Percentiles rank a stretch among this genome's conserved stretches.
Conservation (phyloP, 2,113 vertebrate genomes). For the Elgaria multicarinata region DNA sequence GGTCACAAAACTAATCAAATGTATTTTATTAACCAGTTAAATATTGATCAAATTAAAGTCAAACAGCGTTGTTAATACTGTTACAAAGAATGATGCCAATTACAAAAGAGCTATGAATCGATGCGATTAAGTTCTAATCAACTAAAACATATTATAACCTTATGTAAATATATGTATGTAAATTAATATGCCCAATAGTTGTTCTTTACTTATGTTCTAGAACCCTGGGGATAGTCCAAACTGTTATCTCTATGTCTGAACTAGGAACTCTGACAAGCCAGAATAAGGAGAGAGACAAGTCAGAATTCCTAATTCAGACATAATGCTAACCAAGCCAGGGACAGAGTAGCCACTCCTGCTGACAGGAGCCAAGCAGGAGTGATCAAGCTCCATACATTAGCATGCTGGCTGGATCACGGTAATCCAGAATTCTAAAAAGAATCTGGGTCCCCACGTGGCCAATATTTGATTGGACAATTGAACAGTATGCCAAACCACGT, state of each 20-base stretch:
- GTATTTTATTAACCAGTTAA: not conserved
- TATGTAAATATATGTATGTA: not conserved
- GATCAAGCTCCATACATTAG: too few relatives aligned
- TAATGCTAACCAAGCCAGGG: too few relatives aligned
- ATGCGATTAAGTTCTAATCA: not conserved
- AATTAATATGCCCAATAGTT: not conserved
- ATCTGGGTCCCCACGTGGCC: too few relatives aligned
- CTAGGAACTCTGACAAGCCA: too few relatives aligned
- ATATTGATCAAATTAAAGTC: not conserved
- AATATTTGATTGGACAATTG: not conserved
- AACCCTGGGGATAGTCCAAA: not conserved
- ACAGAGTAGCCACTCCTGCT: too few relatives aligned
- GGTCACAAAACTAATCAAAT: not conserved
- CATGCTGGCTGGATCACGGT: too few relatives aligned
- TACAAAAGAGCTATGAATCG: not conserved
- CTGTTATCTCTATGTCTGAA: not conserved
- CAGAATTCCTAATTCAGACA: too few relatives aligned
- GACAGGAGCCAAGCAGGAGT: too few relatives aligned
- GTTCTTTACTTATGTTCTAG: not conserved
- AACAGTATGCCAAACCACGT: not conserved
- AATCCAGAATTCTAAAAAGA: too few relatives aligned
- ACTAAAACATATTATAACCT: not conserved
- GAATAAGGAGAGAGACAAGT: too few relatives aligned
- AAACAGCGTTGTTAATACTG: not conserved
- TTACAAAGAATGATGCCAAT: not conserved